Evolutionary conservation across 2,888 invertebrate species (phyloP).

Genomic region (Miltochrista miniata): DNA sequence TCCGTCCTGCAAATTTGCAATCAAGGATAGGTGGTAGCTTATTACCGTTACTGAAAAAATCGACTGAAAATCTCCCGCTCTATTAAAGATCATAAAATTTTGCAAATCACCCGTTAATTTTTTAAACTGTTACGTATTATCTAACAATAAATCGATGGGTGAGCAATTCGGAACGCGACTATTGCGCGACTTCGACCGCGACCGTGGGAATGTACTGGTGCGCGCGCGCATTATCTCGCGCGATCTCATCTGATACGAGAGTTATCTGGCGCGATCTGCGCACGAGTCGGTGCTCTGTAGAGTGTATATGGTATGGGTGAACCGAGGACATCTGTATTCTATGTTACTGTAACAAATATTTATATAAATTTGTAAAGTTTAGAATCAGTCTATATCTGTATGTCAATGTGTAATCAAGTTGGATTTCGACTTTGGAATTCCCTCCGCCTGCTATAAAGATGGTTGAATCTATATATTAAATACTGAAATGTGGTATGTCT

Average conservation of each 20-base stretch:
- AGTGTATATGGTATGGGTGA: constrained; percentile 16
- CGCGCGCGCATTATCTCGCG: constrained; percentile 47
- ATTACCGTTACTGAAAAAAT: too few species aligned
- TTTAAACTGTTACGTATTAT: constrained; percentile 20
- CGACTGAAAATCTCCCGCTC: neutral
- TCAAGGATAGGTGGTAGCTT: too few species aligned
- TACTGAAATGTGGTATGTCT: too few species aligned
- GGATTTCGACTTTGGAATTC: too few species aligned
- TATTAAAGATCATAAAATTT: constrained; percentile 15
- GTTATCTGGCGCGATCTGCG: constrained; percentile 60
- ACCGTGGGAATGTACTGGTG: constrained; percentile 53
- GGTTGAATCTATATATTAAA: too few species aligned
- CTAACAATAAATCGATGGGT: constrained; percentile 39
- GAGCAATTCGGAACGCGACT: constrained; percentile 40
- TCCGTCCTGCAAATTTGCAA: too few species aligned
- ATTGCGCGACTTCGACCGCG: constrained; percentile 25
- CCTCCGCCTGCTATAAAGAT: too few species aligned
- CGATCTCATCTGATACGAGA: constrained; percentile 63
- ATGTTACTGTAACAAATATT: too few species aligned
- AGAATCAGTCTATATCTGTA: neutral
- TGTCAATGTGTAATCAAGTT: too few species aligned
- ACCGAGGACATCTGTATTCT: constrained; percentile 13
- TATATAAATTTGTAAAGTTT: neutral
- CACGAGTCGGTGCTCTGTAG: constrained; percentile 47
- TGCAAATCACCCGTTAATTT: constrained; percentile 41